Percentiles rank a stretch among this genome's conserved stretches.
These are phyloP conservation scores for Vireo griseus DNA, from an alignment of 2,797 vertebrate species.

Conservation along the genomic window DNA sequence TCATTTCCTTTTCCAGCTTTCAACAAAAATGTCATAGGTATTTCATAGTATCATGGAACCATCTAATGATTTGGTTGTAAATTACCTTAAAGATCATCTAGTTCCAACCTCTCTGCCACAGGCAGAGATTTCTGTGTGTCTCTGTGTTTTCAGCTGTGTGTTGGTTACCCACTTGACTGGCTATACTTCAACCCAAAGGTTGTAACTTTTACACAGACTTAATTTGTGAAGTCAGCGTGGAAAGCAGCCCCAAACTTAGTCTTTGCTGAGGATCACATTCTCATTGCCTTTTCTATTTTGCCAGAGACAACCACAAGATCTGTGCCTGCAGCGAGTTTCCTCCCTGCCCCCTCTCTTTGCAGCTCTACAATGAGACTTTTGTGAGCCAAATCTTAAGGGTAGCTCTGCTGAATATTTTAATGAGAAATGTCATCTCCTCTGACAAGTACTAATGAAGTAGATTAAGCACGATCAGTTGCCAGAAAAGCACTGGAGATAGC, in stretches of 20 bases:
- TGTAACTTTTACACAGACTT: neutral
- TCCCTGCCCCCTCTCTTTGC: accelerated
- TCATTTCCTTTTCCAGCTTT: neutral
- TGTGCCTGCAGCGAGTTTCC: neutral
- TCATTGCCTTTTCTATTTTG: neutral
- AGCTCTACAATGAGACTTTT: neutral
- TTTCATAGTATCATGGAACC: neutral
- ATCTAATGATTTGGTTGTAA: neutral
- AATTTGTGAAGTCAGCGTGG: neutral
- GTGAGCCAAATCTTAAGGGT: neutral
- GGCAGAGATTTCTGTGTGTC: neutral
- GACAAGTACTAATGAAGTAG: neutral
- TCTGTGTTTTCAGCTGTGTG: neutral
- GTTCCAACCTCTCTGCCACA: neutral
- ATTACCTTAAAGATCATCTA: neutral
- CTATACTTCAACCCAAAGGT: neutral
- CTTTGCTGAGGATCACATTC: neutral
- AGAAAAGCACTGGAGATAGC: neutral
- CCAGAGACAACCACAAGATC: neutral
- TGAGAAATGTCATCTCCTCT: neutral
- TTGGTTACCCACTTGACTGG: neutral
- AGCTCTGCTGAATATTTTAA: neutral
- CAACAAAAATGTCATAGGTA: neutral
- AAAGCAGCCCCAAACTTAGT: neutral
- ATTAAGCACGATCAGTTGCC: neutral